Evolutionary conservation across 2,113 vertebrate species (phyloP).

Genomic region (Corapipo altera): DNA sequence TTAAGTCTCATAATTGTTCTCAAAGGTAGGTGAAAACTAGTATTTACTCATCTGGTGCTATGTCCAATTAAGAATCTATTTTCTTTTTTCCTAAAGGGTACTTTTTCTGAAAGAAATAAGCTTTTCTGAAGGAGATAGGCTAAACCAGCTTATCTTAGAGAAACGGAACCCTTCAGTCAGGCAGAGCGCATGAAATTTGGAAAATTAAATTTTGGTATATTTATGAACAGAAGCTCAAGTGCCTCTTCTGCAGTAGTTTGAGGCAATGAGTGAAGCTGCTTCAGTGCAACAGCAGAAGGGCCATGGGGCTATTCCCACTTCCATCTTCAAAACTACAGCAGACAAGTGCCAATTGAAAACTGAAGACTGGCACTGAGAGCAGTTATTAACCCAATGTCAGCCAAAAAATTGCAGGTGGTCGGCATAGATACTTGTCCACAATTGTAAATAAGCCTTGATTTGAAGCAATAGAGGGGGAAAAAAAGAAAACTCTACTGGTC

Average conservation of each 20-base stretch:
- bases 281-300: neutral
- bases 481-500: neutral
- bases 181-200: neutral
- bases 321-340: neutral
- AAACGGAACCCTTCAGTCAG: neutral
- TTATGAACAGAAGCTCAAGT: neutral
- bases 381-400: neutral
- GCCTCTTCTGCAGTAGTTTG: neutral
- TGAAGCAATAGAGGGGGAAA: neutral
- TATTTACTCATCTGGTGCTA: neutral
- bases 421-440: neutral
- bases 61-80: neutral
- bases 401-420: neutral
- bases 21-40: neutral
- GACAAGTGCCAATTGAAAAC: neutral
- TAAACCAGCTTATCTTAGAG: neutral
- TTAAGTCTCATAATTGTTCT: neutral
- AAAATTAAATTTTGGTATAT: neutral
- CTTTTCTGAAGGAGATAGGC: neutral
- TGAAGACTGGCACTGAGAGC: neutral
- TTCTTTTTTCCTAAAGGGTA: neutral
- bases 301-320: neutral
- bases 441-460: neutral
- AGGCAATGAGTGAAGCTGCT: neutral
- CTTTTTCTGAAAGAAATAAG: neutral